phyloP scores from a whole-genome alignment of 2,113 vertebrate species.

The Xyrauchen texanus region DNA sequence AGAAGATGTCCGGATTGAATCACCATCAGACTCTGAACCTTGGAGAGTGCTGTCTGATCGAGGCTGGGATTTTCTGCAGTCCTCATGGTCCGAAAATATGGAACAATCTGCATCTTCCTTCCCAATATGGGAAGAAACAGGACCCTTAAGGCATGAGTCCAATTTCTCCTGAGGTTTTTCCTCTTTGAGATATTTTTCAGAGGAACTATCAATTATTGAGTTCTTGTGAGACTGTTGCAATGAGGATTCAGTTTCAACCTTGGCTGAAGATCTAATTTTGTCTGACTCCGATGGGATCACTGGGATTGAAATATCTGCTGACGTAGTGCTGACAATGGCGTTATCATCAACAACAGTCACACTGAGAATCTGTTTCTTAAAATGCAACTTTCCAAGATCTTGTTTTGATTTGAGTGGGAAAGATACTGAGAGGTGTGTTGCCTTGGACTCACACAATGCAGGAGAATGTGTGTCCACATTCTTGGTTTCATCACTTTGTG shows the following conservation, averaged over 20 bases:
- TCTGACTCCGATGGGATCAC: constrained; percentile 41
- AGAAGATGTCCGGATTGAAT: constrained; percentile 74
- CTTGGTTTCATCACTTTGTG: constrained; percentile 59
- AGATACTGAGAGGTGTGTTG: constrained; percentile 62
- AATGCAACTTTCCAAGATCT: constrained; percentile 90
- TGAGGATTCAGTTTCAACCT: constrained; percentile 57
- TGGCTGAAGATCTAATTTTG: constrained; percentile 51
- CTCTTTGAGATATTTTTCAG: constrained; percentile 61
- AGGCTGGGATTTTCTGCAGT: constrained; percentile 81
- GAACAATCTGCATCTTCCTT: constrained; percentile 82
- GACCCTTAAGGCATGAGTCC: constrained; percentile 61
- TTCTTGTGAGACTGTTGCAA: constrained; percentile 55
- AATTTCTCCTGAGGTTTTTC: constrained; percentile 57
- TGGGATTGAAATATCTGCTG: constrained; percentile 52
- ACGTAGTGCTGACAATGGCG: constrained; percentile 42
- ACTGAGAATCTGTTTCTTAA: constrained; percentile 91
- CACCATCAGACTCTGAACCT: constrained; percentile 88
- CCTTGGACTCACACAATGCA: constrained; percentile 63
- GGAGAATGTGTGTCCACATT: constrained; percentile 66
- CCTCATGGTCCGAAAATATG: constrained; percentile 71
- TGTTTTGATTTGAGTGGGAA: constrained; percentile 82
- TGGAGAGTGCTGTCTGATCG: constrained; percentile 74
- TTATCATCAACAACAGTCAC: constrained; percentile 78
- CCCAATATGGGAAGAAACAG: constrained; percentile 85
- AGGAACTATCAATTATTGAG: constrained; percentile 46